Evolutionary conservation across 1,140 invertebrate genomes (phyloP).

Genomic region (Acromyrmex echinatior): DNA sequence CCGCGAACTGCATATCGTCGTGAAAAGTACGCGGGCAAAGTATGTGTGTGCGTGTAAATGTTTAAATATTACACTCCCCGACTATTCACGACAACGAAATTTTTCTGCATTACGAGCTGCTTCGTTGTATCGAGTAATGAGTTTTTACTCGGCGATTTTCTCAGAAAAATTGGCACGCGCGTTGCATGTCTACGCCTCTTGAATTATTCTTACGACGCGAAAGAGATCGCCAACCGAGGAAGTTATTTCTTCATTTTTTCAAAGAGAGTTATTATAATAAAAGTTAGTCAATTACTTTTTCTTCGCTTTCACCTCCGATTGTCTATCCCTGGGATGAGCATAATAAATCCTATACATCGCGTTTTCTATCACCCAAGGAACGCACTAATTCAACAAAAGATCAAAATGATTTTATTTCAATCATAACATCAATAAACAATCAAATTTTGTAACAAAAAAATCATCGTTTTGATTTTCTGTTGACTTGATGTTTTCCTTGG

Average conservation of each 20-base stretch:
- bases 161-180: background rate
- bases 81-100: constrained; percentile 1
- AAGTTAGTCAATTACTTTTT: background rate
- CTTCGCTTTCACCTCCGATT: background rate
- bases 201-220: background rate
- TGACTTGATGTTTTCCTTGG: too few species aligned
- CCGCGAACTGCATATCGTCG: background rate
- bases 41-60: background rate
- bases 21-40: background rate
- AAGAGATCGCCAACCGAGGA: background rate
- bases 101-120: background rate
- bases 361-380: background rate
- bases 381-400: too few species aligned
- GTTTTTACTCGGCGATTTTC: constrained; percentile 24
- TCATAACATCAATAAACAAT: too few species aligned
- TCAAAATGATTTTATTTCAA: too few species aligned
- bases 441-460: too few species aligned
- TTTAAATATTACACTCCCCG: background rate
- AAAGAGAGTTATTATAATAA: background rate
- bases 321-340: background rate
- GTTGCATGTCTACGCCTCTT: background rate
- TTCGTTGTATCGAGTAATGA: background rate
- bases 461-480: too few species aligned
- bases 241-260: background rate
- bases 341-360: background rate